Conservation (phyloP, 2,797 vertebrate genomes). For the Orestias chungarensis region DNA sequence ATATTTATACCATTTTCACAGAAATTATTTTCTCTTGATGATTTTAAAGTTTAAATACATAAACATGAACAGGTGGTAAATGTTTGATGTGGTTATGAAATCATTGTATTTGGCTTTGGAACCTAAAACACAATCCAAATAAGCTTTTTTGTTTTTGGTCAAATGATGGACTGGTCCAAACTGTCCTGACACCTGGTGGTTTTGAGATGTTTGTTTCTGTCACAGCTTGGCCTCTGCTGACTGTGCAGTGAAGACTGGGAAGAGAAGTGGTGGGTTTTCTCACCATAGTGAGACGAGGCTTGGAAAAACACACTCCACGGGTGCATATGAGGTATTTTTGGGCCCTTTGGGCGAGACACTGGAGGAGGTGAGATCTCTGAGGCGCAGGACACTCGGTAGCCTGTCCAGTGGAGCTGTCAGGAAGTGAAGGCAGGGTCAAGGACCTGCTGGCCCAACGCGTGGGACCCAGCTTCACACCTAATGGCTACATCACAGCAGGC, state of each 20-base stretch:
- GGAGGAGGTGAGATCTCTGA: conserved; percentile 66
- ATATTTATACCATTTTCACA: neutral
- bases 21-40: neutral
- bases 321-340: conserved; percentile 76
- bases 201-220: conserved; percentile 70
- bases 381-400: conserved; percentile 55
- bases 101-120: conserved; percentile 24
- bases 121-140: conserved; percentile 31
- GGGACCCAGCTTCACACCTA: conserved; percentile 78
- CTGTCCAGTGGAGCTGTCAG: conserved; percentile 69
- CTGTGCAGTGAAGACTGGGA: conserved; percentile 64
- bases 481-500: conserved; percentile 70
- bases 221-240: conserved; percentile 70
- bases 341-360: conserved; percentile 66
- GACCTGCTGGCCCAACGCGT: conserved; percentile 73
- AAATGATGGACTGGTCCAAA: conserved; percentile 62
- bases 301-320: conserved; percentile 76
- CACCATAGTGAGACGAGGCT: conserved; percentile 72
- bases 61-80: conserved; percentile 19
- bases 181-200: conserved; percentile 64
- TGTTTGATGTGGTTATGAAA: conserved; percentile 26
- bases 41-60: neutral
- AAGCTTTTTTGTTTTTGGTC: conserved; percentile 31
- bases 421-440: conserved; percentile 48
- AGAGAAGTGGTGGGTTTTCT: conserved; percentile 66